Conservation (phyloP, 2,797 vertebrate genomes). For the Geotria australis region DNA sequence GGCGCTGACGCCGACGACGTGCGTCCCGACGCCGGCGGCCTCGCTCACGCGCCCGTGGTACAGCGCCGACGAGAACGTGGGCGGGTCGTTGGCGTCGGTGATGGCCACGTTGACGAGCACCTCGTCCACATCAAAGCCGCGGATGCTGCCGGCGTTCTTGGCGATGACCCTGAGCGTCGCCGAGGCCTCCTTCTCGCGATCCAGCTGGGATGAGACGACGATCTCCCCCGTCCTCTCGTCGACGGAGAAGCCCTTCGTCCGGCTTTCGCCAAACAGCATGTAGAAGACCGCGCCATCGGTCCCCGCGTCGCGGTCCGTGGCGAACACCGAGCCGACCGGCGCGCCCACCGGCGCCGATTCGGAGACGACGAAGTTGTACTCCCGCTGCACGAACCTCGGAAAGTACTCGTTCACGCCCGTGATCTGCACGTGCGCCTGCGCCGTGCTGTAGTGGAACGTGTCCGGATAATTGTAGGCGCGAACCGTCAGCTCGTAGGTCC, state of each 20-base stretch:
- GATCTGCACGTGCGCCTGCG: constrained; percentile 54
- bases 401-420: constrained; percentile 88
- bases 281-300: constrained; percentile 69
- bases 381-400: constrained; percentile 81
- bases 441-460: constrained; percentile 77
- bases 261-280: constrained; percentile 64
- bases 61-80: constrained; percentile 44
- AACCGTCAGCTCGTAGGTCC: constrained; percentile 65
- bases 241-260: constrained; percentile 66
- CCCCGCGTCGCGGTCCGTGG: constrained; percentile 78
- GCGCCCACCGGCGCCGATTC: constrained; percentile 59
- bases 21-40: constrained; percentile 45
- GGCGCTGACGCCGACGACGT: constrained; percentile 75
- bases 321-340: constrained; percentile 70
- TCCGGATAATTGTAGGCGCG: constrained; percentile 92
- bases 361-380: constrained; percentile 89
- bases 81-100: constrained; percentile 82
- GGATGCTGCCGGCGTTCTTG: constrained; percentile 70
- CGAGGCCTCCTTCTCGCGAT: constrained; percentile 76
- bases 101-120: constrained; percentile 71
- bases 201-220: constrained; percentile 48
- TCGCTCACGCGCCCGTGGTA: constrained; percentile 65
- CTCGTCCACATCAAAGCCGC: constrained; percentile 72
- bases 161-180: constrained; percentile 64
- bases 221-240: constrained; percentile 54